These are phyloP conservation scores for Sebastes wilsoni DNA, from an alignment of 2,797 vertebrate species.

Conservation along the genomic window DNA sequence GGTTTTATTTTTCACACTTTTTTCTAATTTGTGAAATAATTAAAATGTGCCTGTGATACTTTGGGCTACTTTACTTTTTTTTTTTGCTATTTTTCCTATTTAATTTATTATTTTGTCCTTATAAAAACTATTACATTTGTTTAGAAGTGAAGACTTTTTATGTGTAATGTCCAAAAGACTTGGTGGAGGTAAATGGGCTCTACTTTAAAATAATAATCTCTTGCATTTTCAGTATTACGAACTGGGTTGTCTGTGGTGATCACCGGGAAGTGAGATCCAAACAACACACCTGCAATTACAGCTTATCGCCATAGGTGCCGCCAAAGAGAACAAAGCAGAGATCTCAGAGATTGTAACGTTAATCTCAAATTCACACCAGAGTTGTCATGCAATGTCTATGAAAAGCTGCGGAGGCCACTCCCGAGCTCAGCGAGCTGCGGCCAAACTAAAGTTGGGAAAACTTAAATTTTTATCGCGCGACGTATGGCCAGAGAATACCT, in stretches of 20 bases:
- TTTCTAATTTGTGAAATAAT: neutral
- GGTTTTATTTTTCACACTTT: neutral
- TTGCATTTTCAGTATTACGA: neutral
- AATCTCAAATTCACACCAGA: too few species aligned
- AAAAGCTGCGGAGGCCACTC: rapidly evolving
- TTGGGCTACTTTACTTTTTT: neutral
- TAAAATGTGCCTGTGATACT: neutral
- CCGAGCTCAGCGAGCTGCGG: too few species aligned
- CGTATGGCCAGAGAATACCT: rapidly evolving
- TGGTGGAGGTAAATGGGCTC: neutral
- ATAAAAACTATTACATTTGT: neutral
- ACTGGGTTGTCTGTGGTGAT: neutral
- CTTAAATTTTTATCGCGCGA: too few species aligned
- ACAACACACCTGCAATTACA: neutral
- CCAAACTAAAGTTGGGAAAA: too few species aligned
- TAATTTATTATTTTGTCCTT: neutral
- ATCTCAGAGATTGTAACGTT: too few species aligned
- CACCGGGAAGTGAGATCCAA: neutral
- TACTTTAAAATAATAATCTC: neutral
- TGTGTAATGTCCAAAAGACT: neutral
- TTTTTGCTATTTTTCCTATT: neutral
- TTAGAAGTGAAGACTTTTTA: neutral
- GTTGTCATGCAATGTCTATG: too few species aligned
- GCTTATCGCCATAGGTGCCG: neutral
- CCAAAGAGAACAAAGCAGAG: neutral